phyloP scores from a whole-genome alignment of 1,140 invertebrate genomes.

The Ladona fulva region DNA sequence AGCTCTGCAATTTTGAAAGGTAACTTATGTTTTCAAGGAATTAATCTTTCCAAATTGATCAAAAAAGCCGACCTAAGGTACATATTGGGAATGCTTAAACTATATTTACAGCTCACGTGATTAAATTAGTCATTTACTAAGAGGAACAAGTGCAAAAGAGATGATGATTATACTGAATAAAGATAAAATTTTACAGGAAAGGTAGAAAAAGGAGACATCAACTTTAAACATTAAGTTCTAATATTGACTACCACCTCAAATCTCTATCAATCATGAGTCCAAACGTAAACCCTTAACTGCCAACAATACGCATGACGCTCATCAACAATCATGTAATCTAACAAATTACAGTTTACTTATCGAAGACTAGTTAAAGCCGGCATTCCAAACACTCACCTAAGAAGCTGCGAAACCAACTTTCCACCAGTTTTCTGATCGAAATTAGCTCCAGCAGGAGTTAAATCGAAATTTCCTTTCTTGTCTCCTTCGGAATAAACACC shows the following conservation, averaged over 20 bases:
- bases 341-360: constrained; percentile 13
- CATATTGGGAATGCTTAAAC: neutral
- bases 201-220: no score
- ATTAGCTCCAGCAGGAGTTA: constrained; percentile 42
- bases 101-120: neutral
- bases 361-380: constrained; percentile 20
- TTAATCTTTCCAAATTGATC: constrained; percentile 17
- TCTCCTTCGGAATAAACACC: constrained; percentile 44
- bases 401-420: constrained; percentile 39
- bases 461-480: constrained; percentile 32
- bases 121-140: constrained; percentile 10
- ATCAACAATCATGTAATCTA: neutral
- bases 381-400: constrained; percentile 41
- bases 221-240: constrained; percentile 15
- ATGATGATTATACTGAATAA: no score
- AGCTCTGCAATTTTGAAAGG: constrained; percentile 17
- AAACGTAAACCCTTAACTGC: constrained; percentile 4
- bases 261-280: neutral
- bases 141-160: no score
- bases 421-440: constrained; percentile 41
- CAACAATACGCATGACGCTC: neutral
- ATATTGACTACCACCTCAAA: neutral
- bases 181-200: no score
- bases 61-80: constrained; percentile 21
- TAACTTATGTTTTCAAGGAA: constrained; percentile 21